Evolutionary conservation across 2,888 invertebrate species (phyloP), one percentile per base, ranked within the genome.

Genomic region (Tachina grossa): DNA sequence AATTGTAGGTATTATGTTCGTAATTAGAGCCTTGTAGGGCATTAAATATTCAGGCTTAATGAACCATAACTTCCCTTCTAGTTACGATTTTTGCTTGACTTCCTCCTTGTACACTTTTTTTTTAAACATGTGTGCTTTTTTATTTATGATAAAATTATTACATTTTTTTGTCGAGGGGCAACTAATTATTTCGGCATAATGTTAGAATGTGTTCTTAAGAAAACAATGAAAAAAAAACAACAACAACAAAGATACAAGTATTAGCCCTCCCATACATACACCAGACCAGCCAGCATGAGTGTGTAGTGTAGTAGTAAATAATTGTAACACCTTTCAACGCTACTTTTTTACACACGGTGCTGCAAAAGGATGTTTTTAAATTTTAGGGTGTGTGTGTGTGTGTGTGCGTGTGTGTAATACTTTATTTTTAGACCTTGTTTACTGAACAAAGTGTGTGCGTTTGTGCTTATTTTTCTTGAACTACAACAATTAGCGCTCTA

Each of bases 131-230:
- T 92, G 92, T 89, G 91, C 53, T 90, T 78, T 72, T 72, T 77
- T 83, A 78, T 83, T 77, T 83, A 78, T 77, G 66, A 83, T 53
- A 72, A 74, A 69, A 47, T 31, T 53, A 74, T 53, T 51, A 88
- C 89, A n/a, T 90, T 89, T 89, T 89, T 89, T 89, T 89, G 51
- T 66, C 19, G 22, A 55, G 75, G 61, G 59, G 90, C 90, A 90
- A 90, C 90, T 92, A 92, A 92, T 92, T 92, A 92, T 92, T 91
- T 43, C 71, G 90, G 87, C 89, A 79, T 88, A 88, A 90, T 90
- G 92, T 91, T 89, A 68, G 22, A 74, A 79, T 84, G 55, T 57
- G 71, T 72, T 77, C 57, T 66, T 66, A 51, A 80, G 57, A 66
- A 61, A 72, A 71, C 57, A 65, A 81, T 68, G 74, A 22, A 41